Evolutionary conservation across 2,888 invertebrate species (phyloP).

Genomic region (Adelphocoris suturalis): DNA sequence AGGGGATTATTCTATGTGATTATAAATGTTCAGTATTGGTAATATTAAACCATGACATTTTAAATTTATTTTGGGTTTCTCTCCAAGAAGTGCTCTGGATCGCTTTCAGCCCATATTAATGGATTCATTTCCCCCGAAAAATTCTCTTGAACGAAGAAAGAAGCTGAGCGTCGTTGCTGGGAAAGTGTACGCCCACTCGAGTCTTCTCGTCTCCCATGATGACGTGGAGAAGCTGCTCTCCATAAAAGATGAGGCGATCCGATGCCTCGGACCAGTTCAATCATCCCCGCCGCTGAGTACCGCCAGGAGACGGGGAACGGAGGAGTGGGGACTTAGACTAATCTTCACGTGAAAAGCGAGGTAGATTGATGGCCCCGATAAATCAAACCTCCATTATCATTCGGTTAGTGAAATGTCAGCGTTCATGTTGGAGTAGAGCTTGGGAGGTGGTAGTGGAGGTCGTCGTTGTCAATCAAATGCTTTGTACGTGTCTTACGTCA

Average conservation of each 20-base stretch:
- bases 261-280: background rate
- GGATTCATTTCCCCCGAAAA: background rate
- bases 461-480: too few species aligned
- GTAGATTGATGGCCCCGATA: constrained; percentile 56
- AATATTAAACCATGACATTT: too few species aligned
- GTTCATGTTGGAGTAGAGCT: background rate
- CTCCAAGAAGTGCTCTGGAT: too few species aligned
- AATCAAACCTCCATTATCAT: constrained; percentile 49
- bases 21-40: too few species aligned
- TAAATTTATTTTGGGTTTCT: too few species aligned
- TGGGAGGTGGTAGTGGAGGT: too few species aligned
- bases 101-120: too few species aligned
- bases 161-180: too few species aligned
- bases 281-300: background rate
- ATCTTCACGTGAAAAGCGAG: constrained; percentile 49
- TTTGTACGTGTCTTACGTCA: too few species aligned
- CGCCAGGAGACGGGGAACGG: background rate
- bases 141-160: background rate
- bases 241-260: constrained; percentile 1
- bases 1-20: too few species aligned
- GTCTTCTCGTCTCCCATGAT: background rate
- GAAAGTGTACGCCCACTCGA: too few species aligned
- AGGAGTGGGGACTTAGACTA: background rate
- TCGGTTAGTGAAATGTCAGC: constrained; percentile 56
- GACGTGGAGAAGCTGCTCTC: background rate